Evolutionary conservation across 2,797 vertebrate species (phyloP), one percentile per base, ranked within the genome.

Genomic region (Sparus aurata): DNA sequence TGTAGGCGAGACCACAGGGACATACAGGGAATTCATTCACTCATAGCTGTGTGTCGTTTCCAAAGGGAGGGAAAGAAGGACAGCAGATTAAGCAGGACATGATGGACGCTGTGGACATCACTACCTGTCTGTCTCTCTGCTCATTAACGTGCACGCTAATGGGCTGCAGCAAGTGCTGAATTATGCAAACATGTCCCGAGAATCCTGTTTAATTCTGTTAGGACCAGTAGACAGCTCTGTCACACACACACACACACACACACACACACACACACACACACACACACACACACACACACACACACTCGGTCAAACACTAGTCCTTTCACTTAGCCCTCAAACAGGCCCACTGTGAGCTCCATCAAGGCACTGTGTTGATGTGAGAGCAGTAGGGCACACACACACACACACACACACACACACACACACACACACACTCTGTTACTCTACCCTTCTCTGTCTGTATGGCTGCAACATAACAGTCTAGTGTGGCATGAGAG

Each of bases 11-110:
- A 71, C 43, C 57, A 61, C 12, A 20, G 69, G 63, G 49, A 65
- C 69, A 50, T 62, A 88, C 82, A 88, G 89, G 69, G 67, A 67
- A 50, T 69, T 86, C 80, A 91, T 90, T 93, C 78, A 90, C 38
- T 54, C 38, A 10, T 75, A 53, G 47, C 3, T 77, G 43, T 30
- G 47, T 61, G 43, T 46, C 47, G 38, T 71, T 49, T 61, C 43
- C 50, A 43, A 60, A 66, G 1, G 46, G 53, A 43, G 18, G 30
- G 58, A 25, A 12, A 12, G 22, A 30, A 23, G 11, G 16, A 27
- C 43, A 17, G 10, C 12, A 16, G 22, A 62, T 41, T 1, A 11
- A 52, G 80, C 25, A 18, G 23, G 58, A 22, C 67, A 38, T 41
- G 46, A 23, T 2, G 62, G 49, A 64, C 69, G 60, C 57, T 12